These are phyloP conservation scores for Dicentrarchus labrax DNA, from an alignment of 2,113 vertebrate genomes.

Conservation along the genomic window DNA sequence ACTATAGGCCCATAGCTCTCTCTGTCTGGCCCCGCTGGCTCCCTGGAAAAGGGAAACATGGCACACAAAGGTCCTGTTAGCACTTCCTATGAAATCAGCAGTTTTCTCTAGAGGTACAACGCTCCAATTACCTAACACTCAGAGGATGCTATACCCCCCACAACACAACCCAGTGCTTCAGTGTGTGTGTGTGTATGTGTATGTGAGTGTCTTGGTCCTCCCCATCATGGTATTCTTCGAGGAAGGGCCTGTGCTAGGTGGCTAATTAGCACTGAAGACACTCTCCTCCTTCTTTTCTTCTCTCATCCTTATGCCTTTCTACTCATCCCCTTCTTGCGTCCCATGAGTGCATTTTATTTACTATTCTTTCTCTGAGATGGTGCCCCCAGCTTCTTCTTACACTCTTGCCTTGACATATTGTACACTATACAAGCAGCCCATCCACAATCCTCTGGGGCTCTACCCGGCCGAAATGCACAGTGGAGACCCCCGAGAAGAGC, in stretches of 20 bases:
- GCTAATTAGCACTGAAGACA: slow-evolving; percentile 99
- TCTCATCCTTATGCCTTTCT: slow-evolving; percentile 65
- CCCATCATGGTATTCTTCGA: slow-evolving; percentile 88
- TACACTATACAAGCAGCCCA: slow-evolving; percentile 54
- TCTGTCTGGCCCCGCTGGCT: slow-evolving; percentile 88
- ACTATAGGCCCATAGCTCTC: slow-evolving; percentile 86
- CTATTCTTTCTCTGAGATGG: slow-evolving; percentile 61
- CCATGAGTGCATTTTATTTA: slow-evolving; percentile 76
- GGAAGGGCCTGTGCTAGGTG: slow-evolving; percentile 93
- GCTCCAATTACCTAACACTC: slow-evolving; percentile 99
- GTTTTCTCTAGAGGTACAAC: slow-evolving; percentile 99
- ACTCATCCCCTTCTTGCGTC: slow-evolving; percentile 81
- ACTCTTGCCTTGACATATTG: slow-evolving; percentile 56
- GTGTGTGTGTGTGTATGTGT: slow-evolving; percentile 44
- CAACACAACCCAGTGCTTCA: slow-evolving; percentile 62
- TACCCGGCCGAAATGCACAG: slow-evolving; percentile 56
- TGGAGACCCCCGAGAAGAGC: slow-evolving; percentile 57
- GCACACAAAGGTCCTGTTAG: slow-evolving; percentile 99
- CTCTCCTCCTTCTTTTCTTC: slow-evolving; percentile 88
- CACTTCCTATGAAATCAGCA: slow-evolving; percentile 99
- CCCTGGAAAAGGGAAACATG: slow-evolving; percentile 99
- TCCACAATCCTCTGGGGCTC: slow-evolving; percentile 55
- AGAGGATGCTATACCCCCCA: slow-evolving; percentile 88
- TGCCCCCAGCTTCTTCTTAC: slow-evolving; percentile 64
- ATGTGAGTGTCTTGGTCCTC: slow-evolving; percentile 64